A percentile compares a stretch with the other conserved stretches of the same genome.
Conservation (phyloP, 2,888 invertebrate genomes). For the Balanococcus diminutus region DNA sequence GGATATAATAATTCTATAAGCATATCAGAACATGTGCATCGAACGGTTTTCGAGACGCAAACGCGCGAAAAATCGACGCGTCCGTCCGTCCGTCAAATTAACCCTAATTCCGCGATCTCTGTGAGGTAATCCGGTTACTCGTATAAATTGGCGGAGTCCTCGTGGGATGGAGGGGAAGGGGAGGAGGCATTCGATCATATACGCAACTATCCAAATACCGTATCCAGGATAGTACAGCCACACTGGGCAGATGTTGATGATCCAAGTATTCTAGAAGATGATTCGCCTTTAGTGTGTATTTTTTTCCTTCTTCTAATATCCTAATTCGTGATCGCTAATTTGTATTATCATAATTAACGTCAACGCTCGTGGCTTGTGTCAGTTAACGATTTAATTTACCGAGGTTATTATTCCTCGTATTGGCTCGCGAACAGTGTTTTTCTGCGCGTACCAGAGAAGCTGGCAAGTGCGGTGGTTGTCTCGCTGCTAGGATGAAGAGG, state of each 20-base stretch:
- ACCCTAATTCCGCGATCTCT: neutral
- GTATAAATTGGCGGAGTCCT: neutral
- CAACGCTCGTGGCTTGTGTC: slow-evolving; percentile 42
- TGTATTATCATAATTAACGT: slow-evolving; percentile 35
- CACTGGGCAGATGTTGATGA: neutral
- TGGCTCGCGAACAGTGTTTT: slow-evolving; percentile 8
- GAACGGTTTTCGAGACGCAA: neutral
- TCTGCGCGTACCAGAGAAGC: neutral
- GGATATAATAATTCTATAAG: neutral
- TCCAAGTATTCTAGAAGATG: neutral
- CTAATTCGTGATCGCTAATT: slow-evolving; percentile 41
- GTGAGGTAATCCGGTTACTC: neutral
- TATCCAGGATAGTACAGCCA: neutral
- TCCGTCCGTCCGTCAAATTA: neutral
- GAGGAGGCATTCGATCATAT: too few species aligned
- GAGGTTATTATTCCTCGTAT: slow-evolving; percentile 25
- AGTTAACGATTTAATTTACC: slow-evolving; percentile 33
- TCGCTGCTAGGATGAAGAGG: neutral
- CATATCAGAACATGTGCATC: neutral
- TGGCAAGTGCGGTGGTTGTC: neutral
- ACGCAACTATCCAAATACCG: neutral
- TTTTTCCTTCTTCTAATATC: neutral
- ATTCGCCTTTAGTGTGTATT: neutral
- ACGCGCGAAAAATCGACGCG: neutral
- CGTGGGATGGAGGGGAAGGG: too few species aligned